Base-by-base conservation (phyloP, 2,797 vertebrate species). In the Trematomus bernacchii region DNA sequence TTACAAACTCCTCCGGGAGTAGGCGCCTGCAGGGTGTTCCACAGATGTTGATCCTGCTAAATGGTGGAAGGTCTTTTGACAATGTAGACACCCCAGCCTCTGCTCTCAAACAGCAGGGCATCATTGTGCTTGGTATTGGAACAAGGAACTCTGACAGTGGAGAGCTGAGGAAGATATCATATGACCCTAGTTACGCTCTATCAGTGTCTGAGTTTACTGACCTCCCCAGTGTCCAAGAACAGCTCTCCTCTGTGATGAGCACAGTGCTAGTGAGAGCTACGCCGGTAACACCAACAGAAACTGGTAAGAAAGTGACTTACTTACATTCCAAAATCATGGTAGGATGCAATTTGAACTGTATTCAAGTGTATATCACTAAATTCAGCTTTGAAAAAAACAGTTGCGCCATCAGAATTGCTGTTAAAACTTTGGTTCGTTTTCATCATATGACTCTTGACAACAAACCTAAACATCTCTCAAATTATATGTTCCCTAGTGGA, bases 41-140 rank as follows among this genome's bases (percentile, higher is more conserved):
- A 27, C 27, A 27, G 4, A 27, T 27, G 27, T 27, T 27, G 27
- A 27, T 27, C 27, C 27, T 27, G 27, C 84, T 92, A 18, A 91
- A 30, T 66, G 87, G 96, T 0, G 94, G 90, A 75, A 92, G n/a
- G 54, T 90, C 91, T 23, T 73, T 0, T 77, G 91, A 92, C 79
- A 83, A 33, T 19, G 80, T 90, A 1, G 67, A 79, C 44, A 12
- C 12, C 1, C 83, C 84, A 66, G 87, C 81, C 10, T 55, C 76
- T 33, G 73, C 71, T 59, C 79, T 91, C 18, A 90, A 86, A 78
- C 54, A 74, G 53, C 70, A 60, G 54, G 83, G 77, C 16, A 15
- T 89, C 30, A 11, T 37, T 62, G 66, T 77, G 3, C 67, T 87
- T 44, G 70, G 58, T 16, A 84, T 92, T 51, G 88, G 92, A 51